Base-by-base conservation (phyloP, 2,113 vertebrate species). In the Sceloporus undulatus region DNA sequence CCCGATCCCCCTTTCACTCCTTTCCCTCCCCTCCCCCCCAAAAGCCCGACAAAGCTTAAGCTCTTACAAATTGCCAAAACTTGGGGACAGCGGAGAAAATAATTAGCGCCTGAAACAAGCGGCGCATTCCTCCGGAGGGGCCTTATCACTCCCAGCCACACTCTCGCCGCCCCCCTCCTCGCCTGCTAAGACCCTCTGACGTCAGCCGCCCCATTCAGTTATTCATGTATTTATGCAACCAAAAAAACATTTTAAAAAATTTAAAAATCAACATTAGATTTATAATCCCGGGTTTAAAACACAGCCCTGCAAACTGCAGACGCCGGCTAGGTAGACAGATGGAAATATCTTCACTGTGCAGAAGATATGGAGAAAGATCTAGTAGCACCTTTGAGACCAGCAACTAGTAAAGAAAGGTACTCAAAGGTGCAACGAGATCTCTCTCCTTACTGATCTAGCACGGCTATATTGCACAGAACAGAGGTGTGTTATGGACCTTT, bases 81-180 rank as follows among this genome's bases (percentile, higher is more conserved):
- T 94, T 92, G 84, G 73, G 29, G 91, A 95, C 96, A 94, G 94
- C 92, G 29, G 95, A 91, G 93, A 96, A 59, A 96, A 97, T 97
- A 97, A 97, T 97, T 95, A 96, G 95, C 95, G 96, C 95, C 96
- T 97, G 97, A 96, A 97, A 97, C 93, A 94, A 96, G 94, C 95
- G 9, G 91, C 87, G 93, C 95, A 94, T 97, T 97, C 95, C 97
- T 97, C 95, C 92, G 90, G 90, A 96, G 95, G 95, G 94, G 94
- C 95, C 96, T 98, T 97, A 97, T 98, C 97, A 91, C 92, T 93
- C 91, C 93, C 90, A 90, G 94, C 96, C 97, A 98, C 88, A 86
- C 95, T 91, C 93, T 89, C 95, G 94, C 91, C 92, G 93, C 94
- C 95, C 95, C 95, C 94, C 93, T 94, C 95, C 96, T 95, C 91